Base-by-base conservation (phyloP, 1,140 invertebrate species). In the Gryon sp. region DNA sequence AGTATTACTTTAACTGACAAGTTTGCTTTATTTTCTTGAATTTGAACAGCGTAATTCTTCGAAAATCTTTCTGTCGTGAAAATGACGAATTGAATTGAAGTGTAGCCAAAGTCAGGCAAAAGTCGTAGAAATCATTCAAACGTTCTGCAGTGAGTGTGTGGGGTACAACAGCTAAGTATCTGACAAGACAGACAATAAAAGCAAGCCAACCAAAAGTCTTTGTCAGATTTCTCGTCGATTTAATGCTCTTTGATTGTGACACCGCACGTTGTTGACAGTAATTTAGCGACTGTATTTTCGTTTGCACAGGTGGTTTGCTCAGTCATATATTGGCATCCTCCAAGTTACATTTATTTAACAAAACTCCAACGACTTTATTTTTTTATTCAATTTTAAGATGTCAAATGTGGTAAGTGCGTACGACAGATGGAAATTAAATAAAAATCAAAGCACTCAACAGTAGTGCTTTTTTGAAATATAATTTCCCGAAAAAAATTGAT, bases 81-180 rank as follows among this genome's bases (percentile, higher is more conserved):
- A 14, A 7, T 28, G 20, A 28, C 12, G 20, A 46, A 26, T 46
- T 46, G 26, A 46, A 26, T 40, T 34, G 50, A 11, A 52, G 14
- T 5, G 28, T 1, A 16, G 46, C 46, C 46, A 50, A 50, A 50
- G 46, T 52, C 28, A 5, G 20, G 8, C n/a, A 12, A 22, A 38
- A 53, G 32, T 53, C 50, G 50, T 24, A 38, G 32, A 34, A 52
- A 52, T 40, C 15, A 57, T 57, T 57, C 24, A 30, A n/a, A 22
- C 12, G 19, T 22, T 5, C 8, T n/a, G 34, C 19, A 52, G 45
- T 28, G n/a, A 28, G 14, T 36, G 4, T 22, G 22, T 14, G n/a
- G 4, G 19, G 20, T 11, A 26, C 19, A 28, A 26, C 20, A 18
- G 24, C 24, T 11, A 41, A 28, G 34, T 20, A 38, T 40, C 34